Evolutionary conservation across 2,888 invertebrate species (phyloP).

Genomic region (Plemyria rubiginata): DNA sequence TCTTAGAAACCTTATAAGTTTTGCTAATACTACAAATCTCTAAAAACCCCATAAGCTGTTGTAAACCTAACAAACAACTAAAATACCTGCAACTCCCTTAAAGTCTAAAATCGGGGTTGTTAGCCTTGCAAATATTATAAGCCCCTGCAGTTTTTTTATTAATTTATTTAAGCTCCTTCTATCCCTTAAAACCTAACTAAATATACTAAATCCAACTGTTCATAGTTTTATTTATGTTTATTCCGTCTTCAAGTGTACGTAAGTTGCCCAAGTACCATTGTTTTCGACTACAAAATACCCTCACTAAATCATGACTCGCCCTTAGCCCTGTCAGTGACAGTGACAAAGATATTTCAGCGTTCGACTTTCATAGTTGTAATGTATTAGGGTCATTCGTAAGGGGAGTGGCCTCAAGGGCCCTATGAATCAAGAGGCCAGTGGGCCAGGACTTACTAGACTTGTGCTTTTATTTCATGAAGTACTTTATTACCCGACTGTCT

Average conservation of each 20-base stretch:
- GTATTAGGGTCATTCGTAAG: conserved; percentile 46
- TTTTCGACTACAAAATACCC: conserved; percentile 29
- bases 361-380: conserved; percentile 46
- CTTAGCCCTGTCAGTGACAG: conserved; percentile 39
- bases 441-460: conserved; percentile 27
- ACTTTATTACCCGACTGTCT: neutral
- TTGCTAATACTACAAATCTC: no score
- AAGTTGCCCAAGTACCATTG: conserved; percentile 25
- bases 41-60: no score
- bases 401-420: conserved; percentile 43
- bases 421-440: conserved; percentile 39
- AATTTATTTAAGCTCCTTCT: no score
- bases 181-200: no score
- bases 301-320: conserved; percentile 28
- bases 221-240: conserved; percentile 2
- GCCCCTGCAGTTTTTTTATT: no score
- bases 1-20: no score
- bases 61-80: no score
- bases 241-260: neutral
- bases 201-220: neutral
- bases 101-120: no score
- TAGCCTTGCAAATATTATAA: no score
- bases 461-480: conserved; percentile 26
- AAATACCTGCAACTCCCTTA: no score
- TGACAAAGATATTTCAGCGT: conserved; percentile 45